Conservation (phyloP, 2,888 invertebrate species). For the Lepas anatifera region DNA sequence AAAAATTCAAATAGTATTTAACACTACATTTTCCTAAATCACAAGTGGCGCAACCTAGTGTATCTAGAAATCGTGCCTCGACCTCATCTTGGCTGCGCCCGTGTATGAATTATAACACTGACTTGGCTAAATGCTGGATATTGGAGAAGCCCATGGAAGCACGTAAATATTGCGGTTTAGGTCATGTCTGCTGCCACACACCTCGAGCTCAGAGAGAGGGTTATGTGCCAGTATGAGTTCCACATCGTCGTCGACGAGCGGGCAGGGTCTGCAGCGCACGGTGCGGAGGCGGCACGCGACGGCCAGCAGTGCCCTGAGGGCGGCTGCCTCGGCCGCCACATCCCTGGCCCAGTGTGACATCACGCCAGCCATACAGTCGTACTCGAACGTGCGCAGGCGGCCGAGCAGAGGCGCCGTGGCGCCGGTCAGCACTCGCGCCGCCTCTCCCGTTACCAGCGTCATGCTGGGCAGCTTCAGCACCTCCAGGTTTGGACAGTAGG, state of each 20-base stretch:
- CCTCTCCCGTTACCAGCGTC: background rate
- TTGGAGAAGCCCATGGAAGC: no score
- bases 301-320: background rate
- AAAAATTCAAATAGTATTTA: no score
- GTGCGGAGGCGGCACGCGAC: background rate
- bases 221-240: background rate
- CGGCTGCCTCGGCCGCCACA: background rate
- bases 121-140: no score
- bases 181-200: background rate
- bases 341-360: background rate
- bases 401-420: background rate
- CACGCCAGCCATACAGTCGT: constrained; percentile 1
- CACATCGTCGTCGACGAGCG: background rate
- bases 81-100: no score
- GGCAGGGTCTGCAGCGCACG: background rate
- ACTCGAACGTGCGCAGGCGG: background rate
- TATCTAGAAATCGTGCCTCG: no score
- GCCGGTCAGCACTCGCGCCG: background rate
- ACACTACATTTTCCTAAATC: no score
- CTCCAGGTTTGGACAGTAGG: background rate
- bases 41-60: no score
- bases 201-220: background rate
- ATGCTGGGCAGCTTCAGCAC: constrained; percentile 7
- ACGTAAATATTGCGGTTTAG: no score
- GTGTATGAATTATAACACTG: no score